Evolutionary conservation across 2,113 vertebrate species (phyloP).

Genomic region (Pterocles burchelli): DNA sequence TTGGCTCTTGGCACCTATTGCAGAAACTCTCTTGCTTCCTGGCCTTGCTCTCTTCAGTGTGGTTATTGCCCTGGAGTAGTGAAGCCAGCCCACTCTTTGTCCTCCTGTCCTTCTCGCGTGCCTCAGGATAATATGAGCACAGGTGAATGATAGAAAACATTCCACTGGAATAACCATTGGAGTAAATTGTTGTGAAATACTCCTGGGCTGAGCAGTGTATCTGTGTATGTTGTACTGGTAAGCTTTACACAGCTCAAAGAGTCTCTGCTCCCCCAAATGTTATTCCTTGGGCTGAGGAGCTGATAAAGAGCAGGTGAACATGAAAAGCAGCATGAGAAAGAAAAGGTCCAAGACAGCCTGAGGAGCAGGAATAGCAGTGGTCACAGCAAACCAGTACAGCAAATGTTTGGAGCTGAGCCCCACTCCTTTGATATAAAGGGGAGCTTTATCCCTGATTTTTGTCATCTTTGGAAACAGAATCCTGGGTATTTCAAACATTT

Average conservation of each 20-base stretch:
- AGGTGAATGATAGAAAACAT: background rate
- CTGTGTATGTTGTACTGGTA: background rate
- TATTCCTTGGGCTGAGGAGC: background rate
- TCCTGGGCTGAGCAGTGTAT: background rate
- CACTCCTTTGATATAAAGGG: background rate
- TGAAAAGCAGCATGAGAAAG: background rate
- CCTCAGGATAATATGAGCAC: background rate
- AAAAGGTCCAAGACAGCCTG: background rate
- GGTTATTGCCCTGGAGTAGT: background rate
- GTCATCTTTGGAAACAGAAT: background rate
- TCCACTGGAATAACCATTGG: background rate
- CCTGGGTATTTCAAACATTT: background rate
- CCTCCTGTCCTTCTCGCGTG: background rate
- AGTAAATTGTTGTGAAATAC: background rate
- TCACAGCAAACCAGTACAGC: background rate
- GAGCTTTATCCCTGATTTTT: background rate
- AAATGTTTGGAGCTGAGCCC: background rate
- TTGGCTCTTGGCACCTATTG: background rate
- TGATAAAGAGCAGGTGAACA: background rate
- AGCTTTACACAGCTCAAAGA: background rate
- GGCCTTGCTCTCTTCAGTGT: background rate
- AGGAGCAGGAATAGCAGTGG: background rate
- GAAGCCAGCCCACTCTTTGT: background rate
- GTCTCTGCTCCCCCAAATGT: background rate
- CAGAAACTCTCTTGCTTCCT: background rate